Percentiles rank a stretch among this genome's conserved stretches.
Conservation (phyloP, 2,113 vertebrate genomes). For the Coracopsis vasa region DNA sequence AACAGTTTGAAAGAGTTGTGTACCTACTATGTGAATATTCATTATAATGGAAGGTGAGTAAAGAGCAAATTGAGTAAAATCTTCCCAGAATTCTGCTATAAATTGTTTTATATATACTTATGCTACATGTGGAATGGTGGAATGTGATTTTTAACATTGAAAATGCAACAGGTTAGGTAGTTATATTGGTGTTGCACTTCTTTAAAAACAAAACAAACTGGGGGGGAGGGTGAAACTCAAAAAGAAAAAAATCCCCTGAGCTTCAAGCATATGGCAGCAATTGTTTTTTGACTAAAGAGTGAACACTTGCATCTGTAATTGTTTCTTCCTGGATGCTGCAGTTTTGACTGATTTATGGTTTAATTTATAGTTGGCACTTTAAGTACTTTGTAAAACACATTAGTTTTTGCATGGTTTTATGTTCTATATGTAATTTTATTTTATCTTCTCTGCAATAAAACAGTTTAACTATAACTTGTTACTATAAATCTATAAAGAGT, state of each 20-base stretch:
- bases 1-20: neutral
- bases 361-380: conserved; percentile 34
- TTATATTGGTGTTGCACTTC: neutral
- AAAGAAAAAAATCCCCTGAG: neutral
- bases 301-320: conserved; percentile 21
- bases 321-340: conserved; percentile 22
- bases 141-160: neutral
- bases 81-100: neutral
- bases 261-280: conserved; percentile 27
- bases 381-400: conserved; percentile 1
- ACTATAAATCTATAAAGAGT: conserved; percentile 6
- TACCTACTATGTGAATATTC: neutral
- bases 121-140: neutral
- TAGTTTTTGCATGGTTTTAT: conserved; percentile 15
- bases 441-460: conserved; percentile 18
- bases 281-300: conserved; percentile 20
- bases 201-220: neutral
- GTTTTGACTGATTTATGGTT: conserved; percentile 48
- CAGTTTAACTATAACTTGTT: conserved; percentile 29
- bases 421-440: conserved; percentile 18
- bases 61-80: neutral
- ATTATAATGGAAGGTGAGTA: neutral
- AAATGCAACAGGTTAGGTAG: neutral
- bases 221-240: neutral
- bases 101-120: neutral